Conservation (phyloP, 2,113 vertebrate genomes). For the Ceyx cyanopectus region DNA sequence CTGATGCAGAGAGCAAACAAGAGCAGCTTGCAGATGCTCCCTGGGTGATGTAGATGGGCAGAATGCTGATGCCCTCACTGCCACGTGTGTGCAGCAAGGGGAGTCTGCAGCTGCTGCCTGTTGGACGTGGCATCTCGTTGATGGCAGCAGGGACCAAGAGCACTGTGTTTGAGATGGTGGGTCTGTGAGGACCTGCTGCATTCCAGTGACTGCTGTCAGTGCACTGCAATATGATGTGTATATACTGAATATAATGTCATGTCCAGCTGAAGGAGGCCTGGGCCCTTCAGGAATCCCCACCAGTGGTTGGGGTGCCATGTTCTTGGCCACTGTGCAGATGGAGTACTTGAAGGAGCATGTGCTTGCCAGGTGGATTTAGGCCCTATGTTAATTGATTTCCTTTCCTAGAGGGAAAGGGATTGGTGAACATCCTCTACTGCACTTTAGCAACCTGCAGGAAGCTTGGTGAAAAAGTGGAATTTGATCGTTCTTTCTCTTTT, state of each 20-base stretch:
- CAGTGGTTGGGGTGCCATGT: not conserved
- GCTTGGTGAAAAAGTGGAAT: not conserved
- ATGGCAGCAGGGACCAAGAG: not conserved
- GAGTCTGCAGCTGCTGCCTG: not conserved
- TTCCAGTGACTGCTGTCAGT: not conserved
- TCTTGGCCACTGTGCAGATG: not conserved
- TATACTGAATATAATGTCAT: too few species aligned
- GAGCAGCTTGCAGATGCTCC: not conserved
- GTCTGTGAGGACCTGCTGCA: not conserved
- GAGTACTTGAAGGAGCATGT: not conserved
- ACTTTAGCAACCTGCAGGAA: not conserved
- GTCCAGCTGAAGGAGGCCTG: not conserved
- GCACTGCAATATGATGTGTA: not conserved
- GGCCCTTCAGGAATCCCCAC: not conserved
- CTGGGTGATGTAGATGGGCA: not conserved
- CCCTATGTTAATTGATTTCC: not conserved
- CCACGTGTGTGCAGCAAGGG: fast-evolving
- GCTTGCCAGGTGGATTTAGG: not conserved
- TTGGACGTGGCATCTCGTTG: not conserved
- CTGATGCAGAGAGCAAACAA: not conserved
- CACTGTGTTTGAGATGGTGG: not conserved
- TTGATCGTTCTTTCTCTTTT: not conserved
- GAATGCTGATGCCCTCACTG: fast-evolving
- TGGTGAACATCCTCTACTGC: not conserved
- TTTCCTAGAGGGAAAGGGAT: not conserved